Percentiles rank a stretch among this genome's conserved stretches.
Evolutionary conservation across 2,113 vertebrate genomes (phyloP).

Genomic region (Xenopus tropicalis): UCB_Xtro_10.0 CM004450.2:8901001-8901500

Average conservation of each 20-base stretch:
- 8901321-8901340: no score
- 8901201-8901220: neutral
- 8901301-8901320: neutral
- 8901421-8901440: no score
- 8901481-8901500: no score
- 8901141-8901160: neutral
- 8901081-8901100: neutral
- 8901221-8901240: neutral
- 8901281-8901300: neutral
- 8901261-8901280: neutral
- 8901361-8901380: no score
- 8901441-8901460: no score
- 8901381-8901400: no score
- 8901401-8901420: no score
- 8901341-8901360: no score
- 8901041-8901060: neutral
- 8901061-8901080: neutral
- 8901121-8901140: neutral
- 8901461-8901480: no score
- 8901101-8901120: neutral
- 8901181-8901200: neutral
- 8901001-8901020: constrained; percentile 4
- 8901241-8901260: neutral
- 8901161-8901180: neutral
- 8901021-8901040: neutral